Percentiles rank a stretch among this genome's conserved stretches.
Evolutionary conservation across 53 echinoderm and acorn worm species (phyloP).

Genomic region (Paracentrotus lividus): DNA sequence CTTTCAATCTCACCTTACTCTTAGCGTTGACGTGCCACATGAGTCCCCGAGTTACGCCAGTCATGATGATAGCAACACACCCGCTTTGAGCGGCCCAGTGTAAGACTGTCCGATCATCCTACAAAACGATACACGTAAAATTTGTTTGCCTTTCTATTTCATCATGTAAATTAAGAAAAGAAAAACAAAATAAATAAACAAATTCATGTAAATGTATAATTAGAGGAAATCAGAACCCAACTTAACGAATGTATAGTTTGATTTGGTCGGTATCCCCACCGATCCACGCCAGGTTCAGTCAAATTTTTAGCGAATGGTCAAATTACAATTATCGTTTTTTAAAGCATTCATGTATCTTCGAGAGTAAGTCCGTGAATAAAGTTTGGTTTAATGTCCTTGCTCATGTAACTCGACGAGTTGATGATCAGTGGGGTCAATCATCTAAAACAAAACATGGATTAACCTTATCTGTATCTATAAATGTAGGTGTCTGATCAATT

Average conservation of each 20-base stretch:
- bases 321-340: too few relatives aligned
- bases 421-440: neutral
- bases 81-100: conserved; percentile 93
- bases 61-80: conserved; percentile 79
- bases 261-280: too few relatives aligned
- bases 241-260: too few relatives aligned
- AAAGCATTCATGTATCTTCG: too few relatives aligned
- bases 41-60: conserved; percentile 82
- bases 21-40: conserved; percentile 87
- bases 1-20: conserved; percentile 77
- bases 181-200: too few relatives aligned
- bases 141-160: too few relatives aligned
- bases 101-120: conserved; percentile 86
- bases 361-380: too few relatives aligned
- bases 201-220: too few relatives aligned
- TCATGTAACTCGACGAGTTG: conserved; percentile 9
- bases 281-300: too few relatives aligned
- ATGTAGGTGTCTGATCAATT: neutral
- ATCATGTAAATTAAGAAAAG: too few relatives aligned
- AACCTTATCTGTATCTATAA: neutral
- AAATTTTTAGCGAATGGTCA: too few relatives aligned
- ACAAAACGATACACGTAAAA: neutral
- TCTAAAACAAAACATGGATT: neutral
- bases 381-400: neutral
- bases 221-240: too few relatives aligned